Evolutionary conservation across 2,113 vertebrate species (phyloP), one percentile per base, ranked within the genome.

Genomic region (Lampris megalopsis): DNA sequence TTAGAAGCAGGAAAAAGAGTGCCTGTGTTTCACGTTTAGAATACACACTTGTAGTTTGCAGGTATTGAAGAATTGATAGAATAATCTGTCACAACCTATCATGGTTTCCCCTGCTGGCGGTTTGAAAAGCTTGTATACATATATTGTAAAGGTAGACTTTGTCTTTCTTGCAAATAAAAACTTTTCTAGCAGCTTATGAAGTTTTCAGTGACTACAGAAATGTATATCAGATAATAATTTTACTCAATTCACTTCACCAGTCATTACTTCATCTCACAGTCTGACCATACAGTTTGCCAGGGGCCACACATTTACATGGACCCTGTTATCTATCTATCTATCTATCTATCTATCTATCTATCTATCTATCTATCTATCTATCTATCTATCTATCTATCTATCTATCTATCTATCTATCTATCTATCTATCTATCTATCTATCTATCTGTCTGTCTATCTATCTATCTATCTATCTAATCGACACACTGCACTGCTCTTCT

Each of bases 71-170:
- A 7, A 13, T 11, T n/a, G 50, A 53, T 6, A 58, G 56, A 3
- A 57, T 48, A 59, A 49, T 36, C 0, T 24, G 5, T 54, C 58
- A 43, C 9, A 8, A 43, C 79, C 74, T 62, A 50, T 70, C 71
- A 81, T 67, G 84, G 87, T 87, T 81, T 88, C 90, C 77, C 65
- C 90, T 90, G 84, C 80, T 88, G 90, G 88, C 35, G 40, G 47
- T 52, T 8, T 49, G 3, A 43, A 45, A 35, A 57, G 9, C n/a
- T 52, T 6, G 13, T 8, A 41, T 8, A 6, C 38, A 47, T 13
- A 64, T 35, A 6, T 48, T 48, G 37, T 41, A 40, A 38, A 38
- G 9, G 0, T 2, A 42, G 5, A 47, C 56, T 24, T 24, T 24
- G 24, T 24, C 24, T 24, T 24, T 24, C 24, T 24, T 24, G 24